These are phyloP conservation scores for Gavialis gangeticus DNA, from an alignment of 2,113 vertebrate genomes.

Conservation along the genomic window DNA sequence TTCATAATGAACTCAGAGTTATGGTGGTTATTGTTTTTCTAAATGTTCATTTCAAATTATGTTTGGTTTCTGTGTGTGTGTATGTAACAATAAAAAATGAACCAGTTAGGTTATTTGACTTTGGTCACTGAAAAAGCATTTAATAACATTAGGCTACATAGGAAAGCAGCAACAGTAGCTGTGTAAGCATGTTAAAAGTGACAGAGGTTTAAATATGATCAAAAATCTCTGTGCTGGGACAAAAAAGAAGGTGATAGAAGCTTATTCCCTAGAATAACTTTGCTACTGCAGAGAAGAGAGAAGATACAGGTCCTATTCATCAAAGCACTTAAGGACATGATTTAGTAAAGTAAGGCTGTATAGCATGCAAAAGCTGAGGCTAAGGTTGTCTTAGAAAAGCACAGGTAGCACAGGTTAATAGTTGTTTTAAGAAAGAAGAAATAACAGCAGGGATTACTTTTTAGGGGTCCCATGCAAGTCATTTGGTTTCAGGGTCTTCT, in stretches of 20 bases:
- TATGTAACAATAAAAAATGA: background rate
- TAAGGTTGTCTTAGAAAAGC: background rate
- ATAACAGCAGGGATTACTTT: too few relatives aligned
- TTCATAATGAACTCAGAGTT: background rate
- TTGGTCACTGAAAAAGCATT: background rate
- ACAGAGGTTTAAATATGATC: background rate
- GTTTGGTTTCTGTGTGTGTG: background rate
- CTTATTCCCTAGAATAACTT: background rate
- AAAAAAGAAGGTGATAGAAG: background rate
- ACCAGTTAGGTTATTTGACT: background rate
- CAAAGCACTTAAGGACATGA: rapidly evolving
- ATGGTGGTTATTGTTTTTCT: background rate
- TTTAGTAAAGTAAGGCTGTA: background rate
- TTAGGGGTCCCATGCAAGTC: too few relatives aligned
- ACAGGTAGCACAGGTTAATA: background rate
- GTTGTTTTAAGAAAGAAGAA: too few relatives aligned
- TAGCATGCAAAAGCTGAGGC: background rate
- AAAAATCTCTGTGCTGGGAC: background rate
- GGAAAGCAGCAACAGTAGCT: background rate
- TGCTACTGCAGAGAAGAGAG: background rate
- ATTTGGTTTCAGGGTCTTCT: too few relatives aligned
- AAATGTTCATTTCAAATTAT: background rate
- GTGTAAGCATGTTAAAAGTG: background rate
- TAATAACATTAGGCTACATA: background rate
- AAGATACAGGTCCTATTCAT: background rate